A percentile compares a stretch with the other conserved stretches of the same genome.
Conservation (phyloP, 1,140 invertebrate genomes). For the Drosophila insularis region DNA sequence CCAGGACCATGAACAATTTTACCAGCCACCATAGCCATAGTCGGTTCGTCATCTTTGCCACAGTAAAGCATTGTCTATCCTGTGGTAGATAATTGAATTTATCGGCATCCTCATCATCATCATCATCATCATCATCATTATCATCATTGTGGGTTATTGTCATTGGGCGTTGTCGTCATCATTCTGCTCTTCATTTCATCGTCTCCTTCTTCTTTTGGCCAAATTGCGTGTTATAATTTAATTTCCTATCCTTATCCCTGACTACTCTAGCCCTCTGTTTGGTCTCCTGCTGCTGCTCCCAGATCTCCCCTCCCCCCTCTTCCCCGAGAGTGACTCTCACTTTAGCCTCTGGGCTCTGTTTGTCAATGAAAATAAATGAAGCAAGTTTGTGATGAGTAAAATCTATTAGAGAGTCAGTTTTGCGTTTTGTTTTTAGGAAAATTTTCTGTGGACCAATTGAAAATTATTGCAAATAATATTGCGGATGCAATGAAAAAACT, state of each 20-base stretch:
- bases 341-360: not conserved
- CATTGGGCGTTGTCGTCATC: not conserved
- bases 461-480: not conserved
- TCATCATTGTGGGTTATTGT: slow-evolving; percentile 3
- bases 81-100: slow-evolving; percentile 66
- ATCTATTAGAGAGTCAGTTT: not conserved
- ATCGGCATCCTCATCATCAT: slow-evolving; percentile 33
- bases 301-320: not conserved
- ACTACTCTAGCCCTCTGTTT: not conserved
- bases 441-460: not conserved
- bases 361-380: slow-evolving; percentile 7
- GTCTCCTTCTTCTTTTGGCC: slow-evolving; percentile 21
- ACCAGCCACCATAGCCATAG: not conserved
- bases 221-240: slow-evolving; percentile 69
- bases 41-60: not conserved
- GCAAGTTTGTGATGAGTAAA: not conserved
- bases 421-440: not conserved
- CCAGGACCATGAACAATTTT: slow-evolving; percentile 6
- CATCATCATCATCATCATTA: slow-evolving; percentile 1
- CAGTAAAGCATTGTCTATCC: slow-evolving; percentile 20
- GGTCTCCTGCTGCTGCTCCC: not conserved
- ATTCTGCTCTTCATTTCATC: not conserved
- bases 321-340: not conserved
- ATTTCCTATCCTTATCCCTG: slow-evolving; percentile 41
- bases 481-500: not conserved